Conservation (phyloP, 2,888 invertebrate genomes). For the Chouioia cunea region DNA sequence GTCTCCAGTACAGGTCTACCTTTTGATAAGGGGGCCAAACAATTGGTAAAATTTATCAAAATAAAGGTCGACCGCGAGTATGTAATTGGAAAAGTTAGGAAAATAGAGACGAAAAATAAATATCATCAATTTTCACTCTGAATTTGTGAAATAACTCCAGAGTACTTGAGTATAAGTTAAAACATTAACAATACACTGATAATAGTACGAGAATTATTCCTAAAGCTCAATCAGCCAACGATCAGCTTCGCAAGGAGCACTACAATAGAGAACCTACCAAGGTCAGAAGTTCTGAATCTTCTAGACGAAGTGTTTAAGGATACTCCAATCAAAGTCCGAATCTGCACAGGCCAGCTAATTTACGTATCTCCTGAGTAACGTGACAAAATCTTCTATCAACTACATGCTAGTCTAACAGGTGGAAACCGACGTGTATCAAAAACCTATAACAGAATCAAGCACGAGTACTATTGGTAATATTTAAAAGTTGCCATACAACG, state of each 20-base stretch:
- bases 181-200: too few relatives aligned
- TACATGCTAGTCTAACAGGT: constrained; percentile 30
- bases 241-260: neutral
- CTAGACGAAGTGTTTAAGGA: too few relatives aligned
- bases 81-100: neutral
- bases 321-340: constrained; percentile 8
- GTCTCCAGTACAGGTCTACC: too few relatives aligned
- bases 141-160: too few relatives aligned
- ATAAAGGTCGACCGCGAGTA: too few relatives aligned
- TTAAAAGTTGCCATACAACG: constrained; percentile 39
- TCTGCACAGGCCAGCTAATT: constrained; percentile 4
- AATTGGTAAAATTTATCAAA: too few relatives aligned
- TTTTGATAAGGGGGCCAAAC: too few relatives aligned
- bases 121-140: too few relatives aligned
- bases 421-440: constrained; percentile 39
- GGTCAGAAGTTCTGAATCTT: neutral
- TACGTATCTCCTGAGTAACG: constrained; percentile 4
- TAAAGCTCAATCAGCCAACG: too few relatives aligned
- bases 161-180: too few relatives aligned
- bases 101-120: neutral
- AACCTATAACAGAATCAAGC: constrained; percentile 42
- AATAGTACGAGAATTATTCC: too few relatives aligned
- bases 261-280: neutral
- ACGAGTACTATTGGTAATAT: constrained; percentile 42
- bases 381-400: too few relatives aligned